These are phyloP conservation scores for Agrilus cyanescens DNA, from an alignment of 2,888 invertebrate genomes.

Conservation along the genomic window DNA sequence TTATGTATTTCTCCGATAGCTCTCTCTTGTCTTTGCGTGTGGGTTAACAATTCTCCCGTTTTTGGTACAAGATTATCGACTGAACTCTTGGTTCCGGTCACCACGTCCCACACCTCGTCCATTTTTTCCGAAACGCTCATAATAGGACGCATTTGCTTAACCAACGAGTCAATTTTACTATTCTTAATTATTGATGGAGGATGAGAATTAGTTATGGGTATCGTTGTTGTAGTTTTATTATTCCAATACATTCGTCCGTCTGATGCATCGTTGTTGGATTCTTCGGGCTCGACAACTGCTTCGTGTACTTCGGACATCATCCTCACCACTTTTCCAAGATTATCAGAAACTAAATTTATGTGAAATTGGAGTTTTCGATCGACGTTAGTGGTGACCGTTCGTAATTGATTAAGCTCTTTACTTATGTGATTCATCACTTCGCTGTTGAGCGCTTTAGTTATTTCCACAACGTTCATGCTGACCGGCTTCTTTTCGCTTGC, in stretches of 20 bases:
- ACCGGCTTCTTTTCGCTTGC: slow-evolving; percentile 80
- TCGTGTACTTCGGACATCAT: slow-evolving; percentile 75
- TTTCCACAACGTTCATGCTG: slow-evolving; percentile 71
- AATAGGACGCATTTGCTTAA: slow-evolving; percentile 74
- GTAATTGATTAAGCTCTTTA: slow-evolving; percentile 68
- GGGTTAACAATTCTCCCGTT: slow-evolving; percentile 72
- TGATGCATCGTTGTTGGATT: slow-evolving; percentile 30
- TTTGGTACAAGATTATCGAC: slow-evolving; percentile 78
- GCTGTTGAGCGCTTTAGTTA: slow-evolving; percentile 70
- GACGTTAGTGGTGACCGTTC: slow-evolving; percentile 63
- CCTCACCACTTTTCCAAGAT: slow-evolving; percentile 63
- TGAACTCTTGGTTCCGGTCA: slow-evolving; percentile 78
- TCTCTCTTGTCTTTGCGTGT: slow-evolving; percentile 75
- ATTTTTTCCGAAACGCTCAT: slow-evolving; percentile 79
- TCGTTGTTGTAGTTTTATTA: slow-evolving; percentile 45
- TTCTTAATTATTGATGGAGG: slow-evolving; percentile 42
- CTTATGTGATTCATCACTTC: slow-evolving; percentile 71
- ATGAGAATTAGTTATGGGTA: slow-evolving; percentile 50
- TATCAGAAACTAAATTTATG: slow-evolving; percentile 71
- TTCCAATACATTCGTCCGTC: slow-evolving; percentile 27
- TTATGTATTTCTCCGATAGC: slow-evolving; percentile 79
- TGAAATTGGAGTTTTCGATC: slow-evolving; percentile 77
- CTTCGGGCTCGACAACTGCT: slow-evolving; percentile 66
- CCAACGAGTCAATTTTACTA: slow-evolving; percentile 70
- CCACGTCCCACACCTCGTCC: slow-evolving; percentile 86